Base-by-base conservation (phyloP, 1,140 invertebrate species). In the Saccostrea echinata region DNA sequence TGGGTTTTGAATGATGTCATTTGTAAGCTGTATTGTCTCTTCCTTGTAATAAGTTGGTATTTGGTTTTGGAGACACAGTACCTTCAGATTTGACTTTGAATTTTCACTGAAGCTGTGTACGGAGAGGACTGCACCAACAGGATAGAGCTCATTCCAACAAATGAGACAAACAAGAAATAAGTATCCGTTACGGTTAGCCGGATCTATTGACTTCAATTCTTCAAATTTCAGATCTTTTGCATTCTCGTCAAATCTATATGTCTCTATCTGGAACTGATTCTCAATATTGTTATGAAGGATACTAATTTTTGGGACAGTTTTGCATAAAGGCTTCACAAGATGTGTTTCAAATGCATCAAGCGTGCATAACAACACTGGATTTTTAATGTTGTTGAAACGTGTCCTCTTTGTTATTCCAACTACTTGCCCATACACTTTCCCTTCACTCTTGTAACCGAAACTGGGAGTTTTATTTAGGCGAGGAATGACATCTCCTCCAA, bases 321-420 rank as follows among this genome's bases (percentile, higher is more conserved):
- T 91, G 85, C 91, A 90, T 0, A 93, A 33, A 33, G 93, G 93
- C 61, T 81, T 86, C 92, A 93, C 92, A 9, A 94, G 33, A 86
- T 91, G 86, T 13, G 88, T 80, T 35, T 90, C 88, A 24, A 86
- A 35, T 21, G 87, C 82, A 86, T 93, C 91, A 52, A 92, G 52
- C 13, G 86, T 90, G 84, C 92, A 93, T 0, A 92, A 80, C 84
- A 93, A 90, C 1, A 91, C 89, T 4, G 91, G 90, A 85, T 92
- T 83, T 33, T 87, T 83, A 4, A 86, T 35, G 11, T 91, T 71
- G 18, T 82, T 55, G 61, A 51, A 76, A 33, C 85, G 89, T 61
- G 85, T 64, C 80, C 89, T 84, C 18, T 91, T 90, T 2, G 90
- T 68, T 52, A 93, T 82, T 51, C 91, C 92, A 61, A 91, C 86